Percentiles rank a stretch among this genome's conserved stretches.
These are phyloP conservation scores for Metopolophium dirhodum DNA, from an alignment of 1,140 invertebrate species.

Conservation along the genomic window DNA sequence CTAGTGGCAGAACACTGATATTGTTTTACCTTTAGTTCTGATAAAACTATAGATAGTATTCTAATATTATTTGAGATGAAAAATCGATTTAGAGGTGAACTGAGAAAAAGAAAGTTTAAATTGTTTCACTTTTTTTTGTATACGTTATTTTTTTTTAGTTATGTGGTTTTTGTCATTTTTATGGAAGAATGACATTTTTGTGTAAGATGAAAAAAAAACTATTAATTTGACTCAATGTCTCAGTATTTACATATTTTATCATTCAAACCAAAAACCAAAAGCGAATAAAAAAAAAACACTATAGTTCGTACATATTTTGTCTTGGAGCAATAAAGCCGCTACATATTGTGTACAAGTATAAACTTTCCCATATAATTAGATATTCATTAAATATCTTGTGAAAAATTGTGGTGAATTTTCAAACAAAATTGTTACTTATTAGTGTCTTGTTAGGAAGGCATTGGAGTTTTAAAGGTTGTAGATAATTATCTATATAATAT, in stretches of 20 bases:
- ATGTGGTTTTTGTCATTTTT: neutral
- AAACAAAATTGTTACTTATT: no score
- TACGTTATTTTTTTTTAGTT: neutral
- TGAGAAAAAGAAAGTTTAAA: neutral
- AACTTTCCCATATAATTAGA: neutral
- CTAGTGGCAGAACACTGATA: neutral
- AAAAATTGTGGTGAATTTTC: neutral
- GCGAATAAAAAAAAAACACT: neutral
- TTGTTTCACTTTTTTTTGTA: neutral
- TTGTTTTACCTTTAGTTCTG: neutral
- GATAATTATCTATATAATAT: no score
- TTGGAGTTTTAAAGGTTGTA: no score
- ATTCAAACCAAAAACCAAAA: neutral
- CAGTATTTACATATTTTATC: neutral
- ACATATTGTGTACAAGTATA: neutral
- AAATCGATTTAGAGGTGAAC: neutral
- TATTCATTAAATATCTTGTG: neutral
- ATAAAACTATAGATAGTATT: neutral
- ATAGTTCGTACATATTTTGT: neutral
- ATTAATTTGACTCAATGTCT: neutral
- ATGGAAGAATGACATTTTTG: neutral
- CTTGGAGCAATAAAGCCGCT: neutral
- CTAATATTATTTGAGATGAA: neutral
- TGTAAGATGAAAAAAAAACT: neutral
- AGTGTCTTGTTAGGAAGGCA: no score